A percentile compares a stretch with the other conserved stretches of the same genome.
Conservation (phyloP, 2,113 vertebrate genomes). For the Microcebus lehilahytsara region DNA sequence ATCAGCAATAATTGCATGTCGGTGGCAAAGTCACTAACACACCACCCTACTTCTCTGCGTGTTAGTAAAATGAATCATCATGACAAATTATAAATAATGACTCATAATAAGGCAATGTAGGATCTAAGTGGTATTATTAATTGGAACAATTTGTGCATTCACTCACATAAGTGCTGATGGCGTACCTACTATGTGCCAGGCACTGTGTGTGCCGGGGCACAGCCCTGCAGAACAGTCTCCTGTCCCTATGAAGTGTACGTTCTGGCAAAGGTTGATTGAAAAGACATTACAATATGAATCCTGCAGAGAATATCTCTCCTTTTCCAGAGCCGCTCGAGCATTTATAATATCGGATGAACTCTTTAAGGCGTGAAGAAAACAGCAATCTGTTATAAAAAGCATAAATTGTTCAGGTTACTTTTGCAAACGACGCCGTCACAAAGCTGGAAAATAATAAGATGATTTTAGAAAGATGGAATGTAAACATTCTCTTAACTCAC, state of each 20-base stretch:
- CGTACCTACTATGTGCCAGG: not conserved
- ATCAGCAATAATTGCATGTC: no score
- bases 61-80: not conserved
- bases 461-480: not conserved
- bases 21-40: not conserved
- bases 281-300: no score
- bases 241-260: rapidly evolving
- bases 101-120: not conserved
- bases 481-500: not conserved
- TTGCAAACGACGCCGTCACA: not conserved
- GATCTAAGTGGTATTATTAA: not conserved
- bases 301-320: not conserved
- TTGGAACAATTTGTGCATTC: not conserved
- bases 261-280: not conserved
- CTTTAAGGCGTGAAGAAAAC: not conserved
- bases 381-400: not conserved
- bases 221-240: rapidly evolving
- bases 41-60: not conserved
- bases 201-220: rapidly evolving
- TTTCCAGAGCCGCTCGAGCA: not conserved
- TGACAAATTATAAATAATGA: not conserved
- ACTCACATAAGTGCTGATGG: not conserved
- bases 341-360: not conserved
- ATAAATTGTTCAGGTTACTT: not conserved
- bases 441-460: not conserved